phyloP scores from a whole-genome alignment of 2,113 vertebrate genomes.

The Bubo bubo region DNA sequence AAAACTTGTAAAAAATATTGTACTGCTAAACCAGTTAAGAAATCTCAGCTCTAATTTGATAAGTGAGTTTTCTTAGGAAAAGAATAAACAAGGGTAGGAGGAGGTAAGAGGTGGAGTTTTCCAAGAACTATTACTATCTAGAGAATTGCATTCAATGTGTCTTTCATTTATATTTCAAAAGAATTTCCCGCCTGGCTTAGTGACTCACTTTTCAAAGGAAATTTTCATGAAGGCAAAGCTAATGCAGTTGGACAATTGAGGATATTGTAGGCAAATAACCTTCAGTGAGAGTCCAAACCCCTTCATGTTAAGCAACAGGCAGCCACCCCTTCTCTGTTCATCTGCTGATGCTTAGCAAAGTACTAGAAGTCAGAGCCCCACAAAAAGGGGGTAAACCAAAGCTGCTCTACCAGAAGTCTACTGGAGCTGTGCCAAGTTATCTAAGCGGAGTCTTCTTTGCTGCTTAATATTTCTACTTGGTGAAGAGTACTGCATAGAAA shows the following conservation, averaged over 20 bases:
- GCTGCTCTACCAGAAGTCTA: neutral
- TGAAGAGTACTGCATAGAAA: neutral
- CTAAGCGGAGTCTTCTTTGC: neutral
- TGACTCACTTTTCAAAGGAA: constrained; percentile 52
- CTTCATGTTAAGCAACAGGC: neutral
- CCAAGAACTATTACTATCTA: constrained; percentile 20
- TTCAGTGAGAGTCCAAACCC: neutral
- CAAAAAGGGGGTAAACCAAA: neutral
- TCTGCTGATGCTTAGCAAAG: neutral
- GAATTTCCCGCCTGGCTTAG: neutral
- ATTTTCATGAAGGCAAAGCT: constrained; percentile 41
- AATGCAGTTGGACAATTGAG: constrained; percentile 30
- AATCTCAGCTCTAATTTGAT: constrained; percentile 1
- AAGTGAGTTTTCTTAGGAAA: neutral
- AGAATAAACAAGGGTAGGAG: constrained; percentile 28
- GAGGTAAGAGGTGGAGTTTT: constrained; percentile 33
- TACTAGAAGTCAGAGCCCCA: neutral
- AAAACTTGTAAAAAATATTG: neutral
- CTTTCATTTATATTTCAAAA: constrained; percentile 53
- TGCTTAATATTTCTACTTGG: neutral
- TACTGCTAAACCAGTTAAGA: neutral
- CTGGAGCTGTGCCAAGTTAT: neutral
- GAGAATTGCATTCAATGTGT: constrained; percentile 6
- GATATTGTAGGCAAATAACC: neutral
- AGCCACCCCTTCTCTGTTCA: neutral